Evolutionary conservation across 2,888 invertebrate species (phyloP).

Genomic region (Toxonevra muliebris): DNA sequence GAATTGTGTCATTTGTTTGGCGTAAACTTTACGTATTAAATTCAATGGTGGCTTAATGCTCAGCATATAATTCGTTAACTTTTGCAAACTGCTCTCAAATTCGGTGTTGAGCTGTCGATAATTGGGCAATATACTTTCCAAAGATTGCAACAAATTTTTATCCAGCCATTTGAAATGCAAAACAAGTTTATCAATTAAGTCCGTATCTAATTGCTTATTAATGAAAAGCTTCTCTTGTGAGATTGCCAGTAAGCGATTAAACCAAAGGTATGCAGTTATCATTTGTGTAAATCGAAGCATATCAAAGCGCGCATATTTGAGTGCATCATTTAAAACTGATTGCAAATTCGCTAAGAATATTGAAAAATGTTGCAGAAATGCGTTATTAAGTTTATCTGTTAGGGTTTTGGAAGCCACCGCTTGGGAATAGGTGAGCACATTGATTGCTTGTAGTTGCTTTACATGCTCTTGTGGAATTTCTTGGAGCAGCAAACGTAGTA

Average conservation of each 20-base stretch:
- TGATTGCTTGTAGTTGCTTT: conserved; percentile 47
- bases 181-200: conserved; percentile 71
- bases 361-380: conserved; percentile 50
- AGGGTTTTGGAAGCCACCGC: conserved; percentile 49
- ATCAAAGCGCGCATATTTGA: conserved; percentile 46
- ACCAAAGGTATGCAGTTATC: conserved; percentile 55
- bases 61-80: conserved; percentile 47
- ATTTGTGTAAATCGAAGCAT: conserved; percentile 48
- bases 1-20: conserved; percentile 57
- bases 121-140: conserved; percentile 40
- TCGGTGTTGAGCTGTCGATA: conserved; percentile 36
- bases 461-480: conserved; percentile 42
- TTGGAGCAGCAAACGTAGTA: conserved; percentile 47
- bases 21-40: conserved; percentile 53
- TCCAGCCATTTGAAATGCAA: conserved; percentile 80
- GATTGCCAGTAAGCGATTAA: conserved; percentile 54
- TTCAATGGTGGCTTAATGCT: conserved; percentile 54
- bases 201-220: conserved; percentile 65
- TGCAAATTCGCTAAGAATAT: conserved; percentile 47
- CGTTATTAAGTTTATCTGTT: conserved; percentile 56
- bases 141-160: conserved; percentile 69
- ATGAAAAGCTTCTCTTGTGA: conserved; percentile 52
- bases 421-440: conserved; percentile 60
- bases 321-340: conserved; percentile 40
- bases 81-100: conserved; percentile 42